phyloP scores from a whole-genome alignment of 37 sponge, comb jelly and placozoan species.

The Spongia lamella region DNA sequence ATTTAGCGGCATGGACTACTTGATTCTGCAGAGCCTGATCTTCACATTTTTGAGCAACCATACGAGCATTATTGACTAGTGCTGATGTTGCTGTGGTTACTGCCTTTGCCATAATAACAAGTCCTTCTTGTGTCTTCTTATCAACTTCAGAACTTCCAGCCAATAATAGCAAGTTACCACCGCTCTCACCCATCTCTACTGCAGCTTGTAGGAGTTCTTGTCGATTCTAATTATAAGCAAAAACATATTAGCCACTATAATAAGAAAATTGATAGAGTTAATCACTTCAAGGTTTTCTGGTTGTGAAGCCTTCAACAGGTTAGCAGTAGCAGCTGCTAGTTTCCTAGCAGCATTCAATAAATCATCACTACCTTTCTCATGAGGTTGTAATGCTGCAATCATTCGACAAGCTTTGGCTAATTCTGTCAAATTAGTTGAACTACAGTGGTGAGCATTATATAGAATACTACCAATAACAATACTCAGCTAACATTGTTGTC shows the following conservation, averaged over 20 bases:
- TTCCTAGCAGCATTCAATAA: constrained; percentile 89
- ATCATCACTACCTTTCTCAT: constrained; percentile 62
- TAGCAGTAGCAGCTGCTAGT: constrained; percentile 90
- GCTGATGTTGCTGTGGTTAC: constrained; percentile 88
- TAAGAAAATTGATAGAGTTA: background rate
- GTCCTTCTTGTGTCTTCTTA: constrained; percentile 71
- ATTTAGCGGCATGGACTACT: constrained; percentile 77
- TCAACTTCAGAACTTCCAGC: constrained; percentile 81
- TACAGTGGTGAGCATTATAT: too few relatives aligned
- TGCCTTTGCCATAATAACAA: constrained; percentile 89
- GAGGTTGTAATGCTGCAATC: constrained; percentile 77
- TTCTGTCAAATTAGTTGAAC: constrained; percentile 92
- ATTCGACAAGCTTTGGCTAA: constrained; percentile 85
- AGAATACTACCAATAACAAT: background rate
- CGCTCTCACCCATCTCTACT: constrained; percentile 79
- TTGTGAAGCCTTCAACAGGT: constrained; percentile 83
- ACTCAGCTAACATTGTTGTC: constrained; percentile 77
- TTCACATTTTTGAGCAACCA: constrained; percentile 81
- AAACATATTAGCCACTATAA: background rate
- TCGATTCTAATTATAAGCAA: constrained; percentile 39
- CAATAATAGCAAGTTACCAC: constrained; percentile 66
- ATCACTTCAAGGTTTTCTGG: constrained; percentile 73
- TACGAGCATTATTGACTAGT: constrained; percentile 84
- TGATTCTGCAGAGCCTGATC: constrained; percentile 79
- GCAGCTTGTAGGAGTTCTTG: constrained; percentile 70